Percentiles rank a stretch among this genome's conserved stretches.
These are phyloP conservation scores for Danaus plexippus DNA, from an alignment of 1,140 invertebrate genomes.

Conservation along the genomic window DNA sequence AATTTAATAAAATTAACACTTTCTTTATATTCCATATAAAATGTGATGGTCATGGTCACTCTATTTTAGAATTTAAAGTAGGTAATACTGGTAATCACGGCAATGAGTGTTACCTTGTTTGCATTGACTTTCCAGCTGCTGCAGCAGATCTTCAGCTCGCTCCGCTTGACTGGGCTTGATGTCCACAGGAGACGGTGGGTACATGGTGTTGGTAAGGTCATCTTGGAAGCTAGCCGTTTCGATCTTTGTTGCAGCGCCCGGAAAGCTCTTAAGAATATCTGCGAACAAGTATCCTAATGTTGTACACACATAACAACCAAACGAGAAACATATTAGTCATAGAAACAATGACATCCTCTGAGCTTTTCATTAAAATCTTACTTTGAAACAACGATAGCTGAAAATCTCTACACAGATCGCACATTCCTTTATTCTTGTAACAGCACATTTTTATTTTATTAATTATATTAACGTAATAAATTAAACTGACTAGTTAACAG, in stretches of 20 bases:
- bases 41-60: too few species aligned
- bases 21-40: too few species aligned
- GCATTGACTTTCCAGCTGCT: conserved; percentile 64
- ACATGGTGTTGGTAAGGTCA: conserved; percentile 39
- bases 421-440: conserved; percentile 61
- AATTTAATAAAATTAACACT: too few species aligned
- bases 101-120: conserved; percentile 55
- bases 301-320: too few species aligned
- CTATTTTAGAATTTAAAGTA: too few species aligned
- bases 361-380: conserved; percentile 31
- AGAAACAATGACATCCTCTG: too few species aligned
- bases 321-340: too few species aligned
- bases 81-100: too few species aligned
- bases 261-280: conserved; percentile 61
- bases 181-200: conserved; percentile 58
- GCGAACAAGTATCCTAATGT: conserved; percentile 10
- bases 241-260: conserved; percentile 51
- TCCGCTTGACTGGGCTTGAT: conserved; percentile 57
- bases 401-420: conserved; percentile 59
- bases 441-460: conserved; percentile 52
- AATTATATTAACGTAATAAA: conserved; percentile 7
- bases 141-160: conserved; percentile 63
- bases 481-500: conserved; percentile 11
- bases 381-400: conserved; percentile 56
- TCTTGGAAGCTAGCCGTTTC: conserved; percentile 37